Percentiles rank a stretch among this genome's conserved stretches.
These are phyloP conservation scores for Heteractis magnifica DNA, from an alignment of 92 coral and sea anemone species.

Conservation along the genomic window DNA sequence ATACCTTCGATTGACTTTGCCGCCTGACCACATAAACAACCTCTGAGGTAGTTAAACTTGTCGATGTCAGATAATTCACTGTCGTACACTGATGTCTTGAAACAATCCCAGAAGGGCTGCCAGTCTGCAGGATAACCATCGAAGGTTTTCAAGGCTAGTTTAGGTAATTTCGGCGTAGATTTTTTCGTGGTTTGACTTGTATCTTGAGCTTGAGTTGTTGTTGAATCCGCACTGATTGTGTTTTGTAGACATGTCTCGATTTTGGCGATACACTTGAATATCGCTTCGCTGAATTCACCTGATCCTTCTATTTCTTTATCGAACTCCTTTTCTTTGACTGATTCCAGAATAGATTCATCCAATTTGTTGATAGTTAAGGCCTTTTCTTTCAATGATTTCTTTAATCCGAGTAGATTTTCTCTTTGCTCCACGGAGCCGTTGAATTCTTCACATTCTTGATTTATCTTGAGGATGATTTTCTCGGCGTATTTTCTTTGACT, in stretches of 20 bases:
- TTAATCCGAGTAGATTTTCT: constrained; percentile 12
- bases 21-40: too few relatives aligned
- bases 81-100: too few relatives aligned
- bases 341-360: constrained; percentile 13
- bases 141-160: too few relatives aligned
- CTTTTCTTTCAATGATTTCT: constrained; percentile 9
- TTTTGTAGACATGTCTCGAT: constrained; percentile 9
- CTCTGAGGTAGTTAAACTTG: too few relatives aligned
- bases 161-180: too few relatives aligned
- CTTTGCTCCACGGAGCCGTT: background rate
- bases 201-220: background rate
- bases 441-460: background rate
- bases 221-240: background rate
- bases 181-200: too few relatives aligned
- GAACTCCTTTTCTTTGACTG: background rate
- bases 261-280: constrained; percentile 14
- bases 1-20: too few relatives aligned
- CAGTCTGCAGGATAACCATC: too few relatives aligned
- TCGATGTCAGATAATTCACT: too few relatives aligned
- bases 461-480: constrained; percentile 7
- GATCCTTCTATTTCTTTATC: constrained; percentile 6
- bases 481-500: constrained; percentile 10
- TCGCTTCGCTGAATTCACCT: constrained; percentile 8
- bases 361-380: constrained; percentile 3
- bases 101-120: too few relatives aligned